A percentile compares a stretch with the other conserved stretches of the same genome.
Conservation (phyloP, 2,113 vertebrate genomes). For the Cervus canadensis region DNA sequence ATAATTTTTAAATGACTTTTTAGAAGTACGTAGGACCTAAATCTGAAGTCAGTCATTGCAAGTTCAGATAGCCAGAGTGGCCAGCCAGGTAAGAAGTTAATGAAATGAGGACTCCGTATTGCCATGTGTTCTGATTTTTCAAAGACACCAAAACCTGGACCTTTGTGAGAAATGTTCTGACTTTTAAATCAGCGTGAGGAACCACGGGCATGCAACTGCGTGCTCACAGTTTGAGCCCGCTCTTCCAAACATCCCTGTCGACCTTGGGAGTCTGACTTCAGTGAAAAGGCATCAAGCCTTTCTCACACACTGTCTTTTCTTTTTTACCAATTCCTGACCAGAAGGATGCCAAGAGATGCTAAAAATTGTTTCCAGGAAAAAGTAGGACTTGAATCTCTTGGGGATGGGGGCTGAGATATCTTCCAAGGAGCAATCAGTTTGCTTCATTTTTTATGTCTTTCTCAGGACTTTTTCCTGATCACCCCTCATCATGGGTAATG, state of each 20-base stretch:
- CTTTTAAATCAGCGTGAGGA: not conserved
- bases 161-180: not conserved
- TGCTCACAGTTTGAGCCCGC: not conserved
- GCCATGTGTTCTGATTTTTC: not conserved
- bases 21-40: not conserved
- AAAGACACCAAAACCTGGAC: not conserved
- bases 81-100: not conserved
- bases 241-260: not conserved
- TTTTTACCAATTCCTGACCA: constrained; percentile 24
- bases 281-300: not conserved
- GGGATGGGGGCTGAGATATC: not conserved
- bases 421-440: constrained; percentile 59
- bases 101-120: not conserved
- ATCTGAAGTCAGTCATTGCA: not conserved
- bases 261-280: not conserved
- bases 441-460: constrained; percentile 53
- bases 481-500: constrained; percentile 29
- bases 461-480: constrained; percentile 30
- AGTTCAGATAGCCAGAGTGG: not conserved
- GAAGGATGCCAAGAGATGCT: constrained; percentile 57
- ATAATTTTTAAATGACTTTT: not conserved
- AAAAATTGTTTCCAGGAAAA: constrained; percentile 69
- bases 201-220: not conserved
- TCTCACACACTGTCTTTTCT: not conserved
- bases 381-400: constrained; percentile 42